Base-by-base conservation (phyloP, 1,140 invertebrate genomes). In the Drosophila ercepeae region DNA sequence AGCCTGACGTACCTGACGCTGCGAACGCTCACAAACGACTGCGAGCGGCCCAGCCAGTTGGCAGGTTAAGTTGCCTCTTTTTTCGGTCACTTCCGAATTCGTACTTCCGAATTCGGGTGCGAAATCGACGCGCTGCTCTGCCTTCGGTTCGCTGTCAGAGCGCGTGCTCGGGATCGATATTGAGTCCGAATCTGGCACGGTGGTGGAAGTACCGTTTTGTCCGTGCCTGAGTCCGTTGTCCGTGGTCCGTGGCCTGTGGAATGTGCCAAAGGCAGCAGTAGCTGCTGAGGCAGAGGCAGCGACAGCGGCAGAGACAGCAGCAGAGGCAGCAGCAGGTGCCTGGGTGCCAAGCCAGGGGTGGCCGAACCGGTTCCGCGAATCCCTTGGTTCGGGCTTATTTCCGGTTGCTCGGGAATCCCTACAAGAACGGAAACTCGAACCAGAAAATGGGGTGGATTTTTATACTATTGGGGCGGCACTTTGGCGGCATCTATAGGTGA, bases 11-110 rank as follows among this genome's bases (percentile, higher is more conserved):
- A 84, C 81, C 82, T 84, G 71, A 82, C 81, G 81, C 81, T 84
- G 81, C 73, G 82, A 84, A 84, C 82, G 81, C 76, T 86, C 81
- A 86, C 81, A 84, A 84, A 86, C 81, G 82, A 84, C 81, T 84
- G 81, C 81, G 71, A 86, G 54, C 54, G 73, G 36, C 72, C 44
- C 27, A 51, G 57, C 51, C 27, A 50, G 52, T 57, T 57, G 45
- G 57, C 18, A 42, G 44, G 58, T 71, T 58, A 69, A 67, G 73
- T 79, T 55, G 75, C 55, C 68, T 58, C 23, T 29, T 54, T 53
- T 14, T 13, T 18, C 13, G 9, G 44, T 44, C 27, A 39, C 13
- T 70, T 32, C 27, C 29, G 54, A 46, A 16, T 50, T 45, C 19
- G 45, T n/a, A 13, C 18, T 25, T 23, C 34, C 39, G 59, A 50